Base-by-base conservation (phyloP, 2,888 invertebrate species). In the Apotomis turbidana region DNA sequence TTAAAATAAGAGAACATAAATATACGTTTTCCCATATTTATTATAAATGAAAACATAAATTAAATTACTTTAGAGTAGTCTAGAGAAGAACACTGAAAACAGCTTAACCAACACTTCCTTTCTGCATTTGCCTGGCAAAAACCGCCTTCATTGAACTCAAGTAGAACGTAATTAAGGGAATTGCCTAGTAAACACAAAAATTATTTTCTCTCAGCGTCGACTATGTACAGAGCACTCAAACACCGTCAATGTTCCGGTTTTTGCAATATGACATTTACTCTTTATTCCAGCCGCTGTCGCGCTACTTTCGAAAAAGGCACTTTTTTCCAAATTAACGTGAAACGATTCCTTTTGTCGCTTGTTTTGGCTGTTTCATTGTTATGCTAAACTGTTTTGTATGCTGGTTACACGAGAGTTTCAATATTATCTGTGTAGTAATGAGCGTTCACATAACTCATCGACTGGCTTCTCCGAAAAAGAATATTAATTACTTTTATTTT, bases 191-290 rank as follows among this genome's bases (percentile, higher is more conserved):
- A 55, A 41, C 44, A 49, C 4, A 55, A 58, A 66, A 36, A 36
- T 13, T 8, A 6, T 36, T 57, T 67, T 57, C 55, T n/a, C 66
- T n/a, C 3, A 4, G 9, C 15, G 8, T 12, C 12, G 36, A 9
- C 55, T 61, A 44, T 61, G 13, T 44, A 52, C 68, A 54, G 4
- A 68, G 54, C 60, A 58, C 49, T 13, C 51, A 59, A 41, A 54
- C 13, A 5, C n/a, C n/a, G 38, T 36, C 5, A 49, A 36, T 10
- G 15, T 36, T 13, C 59, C 51, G 49, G 38, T 67, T 67, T 49
- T 68, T 59, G 67, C 59, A 59, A 49, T 51, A 67, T 12, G 15
- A 68, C 51, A 68, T 63, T 63, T 62, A 62, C 27, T 54, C 54
- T 63, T 10, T 54, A 68, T 36, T 36, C 5, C 12, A 15, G 6